phyloP scores from a whole-genome alignment of 2,888 invertebrate genomes.

The Oxytorus armatus region DNA sequence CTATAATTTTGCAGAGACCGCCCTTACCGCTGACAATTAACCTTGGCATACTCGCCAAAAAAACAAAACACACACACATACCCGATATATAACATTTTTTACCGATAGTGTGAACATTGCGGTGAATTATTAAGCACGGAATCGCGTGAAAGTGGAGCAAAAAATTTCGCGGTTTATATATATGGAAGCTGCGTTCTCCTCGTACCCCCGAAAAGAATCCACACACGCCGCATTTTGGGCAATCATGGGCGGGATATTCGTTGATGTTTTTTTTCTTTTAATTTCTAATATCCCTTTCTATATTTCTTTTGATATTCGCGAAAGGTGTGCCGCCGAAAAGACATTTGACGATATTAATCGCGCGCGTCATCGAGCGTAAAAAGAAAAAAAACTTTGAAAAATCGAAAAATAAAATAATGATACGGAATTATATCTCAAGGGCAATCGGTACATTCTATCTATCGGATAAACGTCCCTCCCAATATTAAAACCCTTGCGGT shows the following conservation, averaged over 20 bases:
- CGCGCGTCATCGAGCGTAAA: background rate
- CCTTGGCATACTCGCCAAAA: background rate
- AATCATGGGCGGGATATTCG: slow-evolving; percentile 46
- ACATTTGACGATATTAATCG: slow-evolving; percentile 25
- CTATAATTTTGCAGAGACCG: slow-evolving; percentile 69
- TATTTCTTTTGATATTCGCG: slow-evolving; percentile 47
- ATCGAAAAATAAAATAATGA: slow-evolving; percentile 26
- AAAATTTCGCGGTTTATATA: slow-evolving; percentile 24
- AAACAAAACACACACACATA: background rate
- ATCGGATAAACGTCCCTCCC: slow-evolving; percentile 44
- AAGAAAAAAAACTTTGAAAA: slow-evolving; percentile 16
- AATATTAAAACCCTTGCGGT: slow-evolving; percentile 25
- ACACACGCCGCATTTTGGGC: slow-evolving; percentile 30
- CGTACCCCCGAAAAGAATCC: slow-evolving; percentile 9
- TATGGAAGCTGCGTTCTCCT: slow-evolving; percentile 32
- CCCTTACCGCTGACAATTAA: slow-evolving; percentile 6
- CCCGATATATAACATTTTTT: background rate
- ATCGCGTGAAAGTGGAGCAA: slow-evolving; percentile 58
- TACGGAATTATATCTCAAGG: slow-evolving; percentile 33
- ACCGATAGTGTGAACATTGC: slow-evolving; percentile 23
- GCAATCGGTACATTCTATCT: slow-evolving; percentile 41
- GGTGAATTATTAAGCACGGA: slow-evolving; percentile 50
- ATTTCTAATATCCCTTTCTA: slow-evolving; percentile 23
- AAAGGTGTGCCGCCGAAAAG: slow-evolving; percentile 33
- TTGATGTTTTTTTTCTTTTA: slow-evolving; percentile 5